These are phyloP conservation scores for Boloria euphrosyne DNA, from an alignment of 2,888 invertebrate genomes.

Conservation along the genomic window DNA sequence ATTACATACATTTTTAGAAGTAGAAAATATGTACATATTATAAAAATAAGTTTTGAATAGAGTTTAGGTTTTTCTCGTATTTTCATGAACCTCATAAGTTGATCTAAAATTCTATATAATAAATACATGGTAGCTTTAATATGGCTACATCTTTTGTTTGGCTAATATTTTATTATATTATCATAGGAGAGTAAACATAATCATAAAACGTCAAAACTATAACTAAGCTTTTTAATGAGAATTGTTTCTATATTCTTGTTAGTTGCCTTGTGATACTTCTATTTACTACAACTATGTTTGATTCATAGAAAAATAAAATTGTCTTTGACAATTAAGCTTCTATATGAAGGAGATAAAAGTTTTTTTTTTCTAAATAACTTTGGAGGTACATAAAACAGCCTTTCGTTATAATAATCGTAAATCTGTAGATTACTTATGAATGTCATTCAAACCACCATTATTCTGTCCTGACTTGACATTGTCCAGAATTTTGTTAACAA, in stretches of 20 bases:
- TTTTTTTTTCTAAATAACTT: conserved; percentile 76
- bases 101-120: too few relatives aligned
- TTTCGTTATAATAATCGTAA: conserved; percentile 64
- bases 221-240: conserved; percentile 32
- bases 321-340: conserved; percentile 73
- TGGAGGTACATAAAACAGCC: conserved; percentile 82
- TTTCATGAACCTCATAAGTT: too few relatives aligned
- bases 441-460: conserved; percentile 89
- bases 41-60: too few relatives aligned
- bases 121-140: not conserved
- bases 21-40: too few relatives aligned
- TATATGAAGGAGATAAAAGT: conserved; percentile 65
- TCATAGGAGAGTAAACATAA: conserved; percentile 15
- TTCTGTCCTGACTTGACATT: conserved; percentile 91
- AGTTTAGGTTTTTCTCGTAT: too few relatives aligned
- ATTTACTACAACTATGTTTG: conserved; percentile 64
- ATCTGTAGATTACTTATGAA: conserved; percentile 65
- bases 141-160: conserved; percentile 21
- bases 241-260: conserved; percentile 43
- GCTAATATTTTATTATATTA: conserved; percentile 20
- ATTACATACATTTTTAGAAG: too few relatives aligned
- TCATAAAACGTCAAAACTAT: conserved; percentile 23
- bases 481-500: conserved; percentile 95
- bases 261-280: conserved; percentile 74
- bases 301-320: conserved; percentile 76